Evolutionary conservation across 2,113 vertebrate genomes (phyloP).

Genomic region (Aptenodytes patagonicus): DNA sequence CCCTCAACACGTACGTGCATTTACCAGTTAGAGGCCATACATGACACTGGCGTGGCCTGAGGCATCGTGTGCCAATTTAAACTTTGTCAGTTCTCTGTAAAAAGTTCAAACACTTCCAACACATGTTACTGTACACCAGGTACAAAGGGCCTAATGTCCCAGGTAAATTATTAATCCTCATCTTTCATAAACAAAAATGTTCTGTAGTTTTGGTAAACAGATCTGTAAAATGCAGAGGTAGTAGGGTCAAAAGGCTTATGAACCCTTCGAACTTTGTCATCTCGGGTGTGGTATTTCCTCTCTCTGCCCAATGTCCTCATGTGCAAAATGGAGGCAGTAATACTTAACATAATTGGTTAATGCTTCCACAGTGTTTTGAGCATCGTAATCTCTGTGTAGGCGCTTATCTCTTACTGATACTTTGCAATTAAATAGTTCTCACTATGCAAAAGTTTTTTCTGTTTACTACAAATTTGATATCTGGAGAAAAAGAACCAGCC

Average conservation of each 20-base stretch:
- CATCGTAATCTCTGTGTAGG: neutral
- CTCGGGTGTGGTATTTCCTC: slow-evolving; percentile 42
- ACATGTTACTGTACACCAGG: slow-evolving; percentile 19
- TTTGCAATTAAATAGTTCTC: slow-evolving; percentile 2
- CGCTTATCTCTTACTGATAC: neutral
- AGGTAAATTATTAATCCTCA: slow-evolving; percentile 73
- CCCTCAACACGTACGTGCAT: neutral
- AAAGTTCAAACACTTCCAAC: neutral
- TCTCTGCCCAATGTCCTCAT: neutral
- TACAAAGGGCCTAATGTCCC: slow-evolving; percentile 67
- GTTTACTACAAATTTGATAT: neutral
- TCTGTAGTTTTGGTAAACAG: slow-evolving; percentile 59
- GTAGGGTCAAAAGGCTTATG: neutral
- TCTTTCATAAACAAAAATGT: slow-evolving; percentile 61
- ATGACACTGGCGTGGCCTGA: neutral
- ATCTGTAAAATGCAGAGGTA: neutral
- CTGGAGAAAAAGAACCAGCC: neutral
- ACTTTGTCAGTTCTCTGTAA: slow-evolving; percentile 3
- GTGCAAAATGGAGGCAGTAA: neutral
- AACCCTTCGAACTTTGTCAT: slow-evolving; percentile 13
- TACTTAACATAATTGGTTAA: neutral
- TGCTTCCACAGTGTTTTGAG: neutral
- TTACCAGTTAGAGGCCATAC: neutral
- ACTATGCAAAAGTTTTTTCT: neutral
- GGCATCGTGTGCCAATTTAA: neutral